Conservation (phyloP, 2,888 invertebrate genomes). For the Acanthococcus lagerstroemiae region DNA sequence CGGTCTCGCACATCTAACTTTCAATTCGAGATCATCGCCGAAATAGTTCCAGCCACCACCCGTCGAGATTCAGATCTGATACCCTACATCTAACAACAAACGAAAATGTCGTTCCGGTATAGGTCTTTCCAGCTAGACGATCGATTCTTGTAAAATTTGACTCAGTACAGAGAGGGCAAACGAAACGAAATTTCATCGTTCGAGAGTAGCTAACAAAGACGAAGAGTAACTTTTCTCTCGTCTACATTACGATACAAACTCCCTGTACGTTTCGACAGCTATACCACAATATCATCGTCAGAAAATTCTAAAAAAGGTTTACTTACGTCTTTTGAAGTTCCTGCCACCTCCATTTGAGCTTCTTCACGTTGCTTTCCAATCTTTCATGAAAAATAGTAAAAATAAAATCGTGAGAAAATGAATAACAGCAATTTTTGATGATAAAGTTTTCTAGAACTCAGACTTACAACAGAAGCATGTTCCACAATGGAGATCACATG, state of each 20-base stretch:
- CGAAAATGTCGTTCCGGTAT: no score
- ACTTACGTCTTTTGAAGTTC: not conserved
- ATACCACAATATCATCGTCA: no score
- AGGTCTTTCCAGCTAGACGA: no score
- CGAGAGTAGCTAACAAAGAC: no score
- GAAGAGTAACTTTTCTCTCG: no score
- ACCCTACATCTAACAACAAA: no score
- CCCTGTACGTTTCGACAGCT: no score
- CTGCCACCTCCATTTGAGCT: not conserved
- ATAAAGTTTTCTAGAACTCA: not conserved
- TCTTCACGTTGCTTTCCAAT: not conserved
- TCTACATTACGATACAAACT: no score
- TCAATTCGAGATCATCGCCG: not conserved
- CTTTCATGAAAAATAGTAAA: not conserved
- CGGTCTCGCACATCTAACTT: not conserved
- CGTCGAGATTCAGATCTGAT: not conserved
- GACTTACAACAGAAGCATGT: not conserved
- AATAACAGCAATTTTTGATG: not conserved
- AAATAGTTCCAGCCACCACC: not conserved
- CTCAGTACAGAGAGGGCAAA: no score
- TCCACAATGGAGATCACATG: not conserved
- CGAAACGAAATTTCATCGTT: no score
- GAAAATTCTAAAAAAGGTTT: not conserved
- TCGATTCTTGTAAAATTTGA: no score
- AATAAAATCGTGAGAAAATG: not conserved